Base-by-base conservation (phyloP, 2,888 invertebrate genomes). In the Drosophila borborema region DNA sequence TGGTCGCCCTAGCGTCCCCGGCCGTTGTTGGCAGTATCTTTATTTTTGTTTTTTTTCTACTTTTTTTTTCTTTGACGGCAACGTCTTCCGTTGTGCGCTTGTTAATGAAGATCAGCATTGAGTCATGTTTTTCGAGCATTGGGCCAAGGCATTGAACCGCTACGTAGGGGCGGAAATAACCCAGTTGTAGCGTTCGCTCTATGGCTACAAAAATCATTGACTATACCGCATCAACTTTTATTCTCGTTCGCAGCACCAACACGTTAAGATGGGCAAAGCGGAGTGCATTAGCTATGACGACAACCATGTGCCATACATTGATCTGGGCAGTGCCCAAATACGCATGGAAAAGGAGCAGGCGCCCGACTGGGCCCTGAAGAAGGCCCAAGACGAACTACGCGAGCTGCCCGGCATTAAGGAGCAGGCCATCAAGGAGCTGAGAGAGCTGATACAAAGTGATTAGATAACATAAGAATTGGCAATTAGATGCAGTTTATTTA, bases 351-450 rank as follows among this genome's bases (percentile, higher is more conserved):
- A 94, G 23, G 94, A 95, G 0, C 91, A 95, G 10, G 93, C 93
- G 0, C 94, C 95, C 49, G 94, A 95, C 38, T 93, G 93, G 82
- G 94, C 94, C 20, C 84, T 93, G 56, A 94, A 96, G 89, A 96
- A 95, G 81, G 96, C 97, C 0, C 93, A 93, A 81, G 94, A 92
- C 18, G 97, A 97, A 89, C 92, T 97, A 18, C 94, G 96, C 69
- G 97, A 97, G 92, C 95, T 95, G 0, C 95, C 96, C 0, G 96
- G 96, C 90, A 93, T 94, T 23, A 94, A 95, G 7, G 94, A 94
- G 69, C 92, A 94, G 71, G 95, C 95, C 20, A 91, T 96, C 28
- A 92, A 92, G 49, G 95, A 95, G 77, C 91, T 96, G 4, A 92
- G 93, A 70, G 93, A 94, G 81, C 83, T 95, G 41, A 84, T 93